Evolutionary conservation across 2,113 vertebrate species (phyloP).

Genomic region (Atrichornis clamosus): DNA sequence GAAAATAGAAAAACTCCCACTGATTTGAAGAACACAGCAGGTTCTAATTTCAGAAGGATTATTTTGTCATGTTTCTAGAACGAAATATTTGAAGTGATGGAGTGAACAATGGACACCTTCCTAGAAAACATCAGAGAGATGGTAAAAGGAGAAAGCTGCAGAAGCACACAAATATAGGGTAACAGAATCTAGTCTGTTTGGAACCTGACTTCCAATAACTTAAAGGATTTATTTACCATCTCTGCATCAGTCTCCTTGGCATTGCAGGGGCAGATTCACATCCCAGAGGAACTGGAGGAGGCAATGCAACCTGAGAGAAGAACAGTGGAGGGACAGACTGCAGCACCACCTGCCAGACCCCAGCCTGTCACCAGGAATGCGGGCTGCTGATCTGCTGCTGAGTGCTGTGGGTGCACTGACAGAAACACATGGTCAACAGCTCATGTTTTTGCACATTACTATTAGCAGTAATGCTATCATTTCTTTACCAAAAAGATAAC

Average conservation of each 20-base stretch:
- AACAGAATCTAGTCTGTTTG: neutral
- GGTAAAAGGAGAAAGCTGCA: neutral
- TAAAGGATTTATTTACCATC: neutral
- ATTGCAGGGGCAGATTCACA: neutral
- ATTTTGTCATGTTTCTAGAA: neutral
- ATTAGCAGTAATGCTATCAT: neutral
- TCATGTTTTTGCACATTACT: neutral
- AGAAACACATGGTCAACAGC: rapidly evolving
- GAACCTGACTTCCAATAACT: neutral
- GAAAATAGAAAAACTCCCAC: neutral
- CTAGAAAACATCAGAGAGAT: neutral
- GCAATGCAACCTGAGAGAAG: neutral
- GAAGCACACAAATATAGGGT: neutral
- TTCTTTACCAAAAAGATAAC: neutral
- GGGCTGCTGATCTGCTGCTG: neutral
- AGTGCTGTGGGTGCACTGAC: neutral
- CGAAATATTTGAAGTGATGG: neutral
- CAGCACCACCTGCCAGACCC: neutral
- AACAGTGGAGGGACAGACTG: neutral
- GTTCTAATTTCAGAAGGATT: neutral
- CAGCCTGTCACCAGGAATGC: neutral
- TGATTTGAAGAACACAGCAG: neutral
- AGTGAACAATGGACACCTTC: rapidly evolving
- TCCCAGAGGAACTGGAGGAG: neutral
- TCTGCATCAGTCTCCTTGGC: neutral